Evolutionary conservation across 2,113 vertebrate genomes (phyloP).

Genomic region (Salvator merianae): DNA sequence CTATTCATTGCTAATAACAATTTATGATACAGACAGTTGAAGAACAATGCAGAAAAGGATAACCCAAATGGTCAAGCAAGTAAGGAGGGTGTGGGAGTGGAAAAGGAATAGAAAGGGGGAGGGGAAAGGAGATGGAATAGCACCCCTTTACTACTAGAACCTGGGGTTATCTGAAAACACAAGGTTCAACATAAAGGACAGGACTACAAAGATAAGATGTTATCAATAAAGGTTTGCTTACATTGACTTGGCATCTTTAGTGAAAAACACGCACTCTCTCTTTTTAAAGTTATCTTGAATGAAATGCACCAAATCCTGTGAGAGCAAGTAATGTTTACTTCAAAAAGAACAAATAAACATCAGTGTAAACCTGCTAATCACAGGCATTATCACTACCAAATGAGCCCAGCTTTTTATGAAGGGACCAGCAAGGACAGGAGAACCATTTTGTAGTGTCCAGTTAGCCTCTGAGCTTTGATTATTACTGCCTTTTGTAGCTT

Average conservation of each 20-base stretch:
- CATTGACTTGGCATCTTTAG: constrained; percentile 77
- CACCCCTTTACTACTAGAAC: too few relatives aligned
- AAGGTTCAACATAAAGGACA: neutral
- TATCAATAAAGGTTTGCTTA: constrained; percentile 60
- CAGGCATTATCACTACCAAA: neutral
- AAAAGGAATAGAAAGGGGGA: too few relatives aligned
- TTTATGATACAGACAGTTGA: neutral
- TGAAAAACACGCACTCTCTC: constrained; percentile 80
- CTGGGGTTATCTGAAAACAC: neutral
- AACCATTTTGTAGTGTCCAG: too few relatives aligned
- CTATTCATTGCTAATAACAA: neutral
- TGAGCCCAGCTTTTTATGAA: too few relatives aligned
- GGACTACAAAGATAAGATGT: neutral
- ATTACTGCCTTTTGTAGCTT: too few relatives aligned
- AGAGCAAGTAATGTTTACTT: constrained; percentile 30
- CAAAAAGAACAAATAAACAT: neutral
- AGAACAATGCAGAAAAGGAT: too few relatives aligned
- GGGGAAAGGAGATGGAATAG: too few relatives aligned
- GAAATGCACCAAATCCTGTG: constrained; percentile 77
- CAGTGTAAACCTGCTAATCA: neutral
- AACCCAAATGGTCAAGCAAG: too few relatives aligned
- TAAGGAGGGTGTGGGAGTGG: too few relatives aligned
- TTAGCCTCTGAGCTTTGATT: too few relatives aligned
- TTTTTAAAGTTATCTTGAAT: constrained; percentile 83
- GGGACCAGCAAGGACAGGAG: too few relatives aligned